Percentiles rank a stretch among this genome's conserved stretches.
Conservation (phyloP, 2,888 invertebrate species). For the Junonia oenone region DNA sequence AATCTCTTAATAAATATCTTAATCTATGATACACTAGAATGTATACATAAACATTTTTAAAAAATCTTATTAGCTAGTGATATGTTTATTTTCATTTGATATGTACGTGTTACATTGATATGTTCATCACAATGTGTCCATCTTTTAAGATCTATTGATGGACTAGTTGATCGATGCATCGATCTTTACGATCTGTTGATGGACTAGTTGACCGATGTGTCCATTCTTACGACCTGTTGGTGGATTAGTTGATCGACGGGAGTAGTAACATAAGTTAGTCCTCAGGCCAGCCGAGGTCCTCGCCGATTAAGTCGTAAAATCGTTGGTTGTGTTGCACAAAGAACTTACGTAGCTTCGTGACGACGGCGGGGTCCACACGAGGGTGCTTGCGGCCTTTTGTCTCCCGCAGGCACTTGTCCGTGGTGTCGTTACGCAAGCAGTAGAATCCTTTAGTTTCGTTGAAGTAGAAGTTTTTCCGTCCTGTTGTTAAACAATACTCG, state of each 20-base stretch:
- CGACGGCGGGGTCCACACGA: conserved; percentile 87
- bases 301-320: conserved; percentile 95
- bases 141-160: conserved; percentile 26
- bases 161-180: conserved; percentile 14
- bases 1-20: conserved; percentile 46
- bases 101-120: conserved; percentile 55
- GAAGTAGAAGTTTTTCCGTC: conserved; percentile 95
- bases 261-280: conserved; percentile 81
- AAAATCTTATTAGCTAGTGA: conserved; percentile 67
- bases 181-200: conserved; percentile 27
- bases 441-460: conserved; percentile 98
- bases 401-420: conserved; percentile 90
- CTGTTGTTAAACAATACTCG: conserved; percentile 45
- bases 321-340: conserved; percentile 94
- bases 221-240: conserved; percentile 25
- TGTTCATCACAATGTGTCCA: conserved; percentile 54
- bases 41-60: conserved; percentile 71
- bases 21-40: conserved; percentile 54
- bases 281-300: conserved; percentile 96
- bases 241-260: conserved; percentile 18
- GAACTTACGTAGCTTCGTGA: conserved; percentile 89
- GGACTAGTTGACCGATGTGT: conserved; percentile 15
- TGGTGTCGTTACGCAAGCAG: conserved; percentile 91
- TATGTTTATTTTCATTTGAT: conserved; percentile 53
- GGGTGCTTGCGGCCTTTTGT: conserved; percentile 92